These are phyloP conservation scores for Dichetophora obliterata DNA, from an alignment of 2,888 invertebrate genomes.

Conservation along the genomic window DNA sequence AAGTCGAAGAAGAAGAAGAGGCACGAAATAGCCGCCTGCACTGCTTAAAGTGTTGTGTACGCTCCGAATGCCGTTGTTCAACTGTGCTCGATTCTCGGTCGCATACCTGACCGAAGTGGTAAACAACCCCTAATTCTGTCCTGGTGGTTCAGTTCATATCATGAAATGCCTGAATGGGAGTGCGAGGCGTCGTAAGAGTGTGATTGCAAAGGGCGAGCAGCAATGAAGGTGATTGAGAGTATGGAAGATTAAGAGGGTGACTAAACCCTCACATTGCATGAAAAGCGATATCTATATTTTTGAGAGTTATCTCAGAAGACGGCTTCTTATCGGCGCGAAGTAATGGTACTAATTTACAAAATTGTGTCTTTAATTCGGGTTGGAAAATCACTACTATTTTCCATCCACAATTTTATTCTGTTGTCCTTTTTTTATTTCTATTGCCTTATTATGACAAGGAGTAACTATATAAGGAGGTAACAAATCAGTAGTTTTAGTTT, in stretches of 20 bases:
- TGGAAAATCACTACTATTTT: too few species aligned
- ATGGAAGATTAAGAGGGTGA: not conserved
- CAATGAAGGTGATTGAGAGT: not conserved
- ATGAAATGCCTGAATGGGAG: not conserved
- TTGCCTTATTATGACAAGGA: too few species aligned
- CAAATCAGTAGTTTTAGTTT: too few species aligned
- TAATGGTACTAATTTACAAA: too few species aligned
- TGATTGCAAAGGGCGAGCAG: not conserved
- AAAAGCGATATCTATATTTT: too few species aligned
- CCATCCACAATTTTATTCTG: too few species aligned
- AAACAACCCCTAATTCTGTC: constrained; percentile 46
- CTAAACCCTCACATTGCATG: too few species aligned
- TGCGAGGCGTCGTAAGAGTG: not conserved
- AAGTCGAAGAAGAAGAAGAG: constrained; percentile 28
- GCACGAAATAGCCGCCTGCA: constrained; percentile 31
- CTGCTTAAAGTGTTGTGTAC: constrained; percentile 54
- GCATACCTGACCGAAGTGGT: not conserved
- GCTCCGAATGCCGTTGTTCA: constrained; percentile 64
- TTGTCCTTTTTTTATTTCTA: too few species aligned
- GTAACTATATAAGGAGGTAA: too few species aligned
- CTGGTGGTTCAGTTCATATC: not conserved
- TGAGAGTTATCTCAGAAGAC: too few species aligned
- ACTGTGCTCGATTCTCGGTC: constrained; percentile 51
- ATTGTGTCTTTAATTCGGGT: too few species aligned
- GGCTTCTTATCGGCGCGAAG: too few species aligned